Base-by-base conservation (phyloP, 1,140 invertebrate genomes). In the Dermatophagoides farinae region DNA sequence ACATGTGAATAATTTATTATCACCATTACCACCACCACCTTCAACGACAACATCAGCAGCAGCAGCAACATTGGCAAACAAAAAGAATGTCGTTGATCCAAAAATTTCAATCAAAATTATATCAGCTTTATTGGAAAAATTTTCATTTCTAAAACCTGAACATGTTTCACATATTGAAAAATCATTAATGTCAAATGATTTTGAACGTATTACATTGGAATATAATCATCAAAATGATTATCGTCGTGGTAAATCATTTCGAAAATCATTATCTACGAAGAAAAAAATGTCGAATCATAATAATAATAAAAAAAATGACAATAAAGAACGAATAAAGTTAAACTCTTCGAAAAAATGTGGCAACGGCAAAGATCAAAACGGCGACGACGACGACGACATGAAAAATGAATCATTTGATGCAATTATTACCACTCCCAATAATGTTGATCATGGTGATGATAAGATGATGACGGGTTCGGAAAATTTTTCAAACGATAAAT, bases 121-220 rank as follows among this genome's bases (percentile, higher is more conserved):
- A 18, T 81, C 88, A 0, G 78, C 77, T 1, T 82, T 97, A 57
- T 72, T 97, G 37, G 85, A 95, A 71, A 80, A 82, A 1, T 97
- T 96, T 69, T 90, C 97, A 73, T 97, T 86, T 73, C 85, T 31
- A 4, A 95, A 76, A 71, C 95, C 37, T 4, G 80, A 78, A 0
- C 80, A 63, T 57, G 50, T 37, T 51, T 38, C 11, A 22, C 55
- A 49, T 23, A 53, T n/a, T 38, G 61, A 51, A 6, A 23, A 1
- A n/a, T 41, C 9, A 2, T 37, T 22, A 23, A 63, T 16, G 12
- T 2, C n/a, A n/a, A 38, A 59, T 23, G 57, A 59, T 38, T 54
- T 59, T 23, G 51, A 57, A 18, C 59, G 18, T 1, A 59, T 59
- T 38, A 58, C 44, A 4, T 22, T 60, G 16, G 57, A 59, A 41